A percentile compares a stretch with the other conserved stretches of the same genome.
Evolutionary conservation across 2,113 vertebrate species (phyloP).

Genomic region (Indicator maculatus): DNA sequence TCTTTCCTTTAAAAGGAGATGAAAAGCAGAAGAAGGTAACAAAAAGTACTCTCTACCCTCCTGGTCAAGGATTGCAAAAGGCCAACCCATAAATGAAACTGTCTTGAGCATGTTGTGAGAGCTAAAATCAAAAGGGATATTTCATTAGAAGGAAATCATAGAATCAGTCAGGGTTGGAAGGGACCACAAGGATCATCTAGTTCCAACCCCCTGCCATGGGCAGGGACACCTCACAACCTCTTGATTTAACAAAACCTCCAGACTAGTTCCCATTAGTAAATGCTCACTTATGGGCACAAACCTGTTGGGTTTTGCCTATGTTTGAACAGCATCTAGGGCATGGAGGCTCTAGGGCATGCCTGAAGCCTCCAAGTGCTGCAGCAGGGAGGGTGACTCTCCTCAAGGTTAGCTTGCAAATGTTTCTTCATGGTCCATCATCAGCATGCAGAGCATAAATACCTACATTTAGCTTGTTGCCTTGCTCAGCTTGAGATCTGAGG

Average conservation of each 20-base stretch:
- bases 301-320: not conserved
- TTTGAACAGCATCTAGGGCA: not conserved
- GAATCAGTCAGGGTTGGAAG: too few relatives aligned
- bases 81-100: not conserved
- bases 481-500: not conserved
- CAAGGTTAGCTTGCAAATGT: not conserved
- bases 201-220: too few relatives aligned
- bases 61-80: not conserved
- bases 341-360: not conserved
- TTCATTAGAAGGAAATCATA: not conserved
- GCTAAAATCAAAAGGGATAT: not conserved
- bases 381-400: rapidly evolving
- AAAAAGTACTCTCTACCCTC: not conserved
- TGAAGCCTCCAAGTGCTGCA: not conserved
- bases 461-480: not conserved
- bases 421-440: not conserved
- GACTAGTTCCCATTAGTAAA: not conserved
- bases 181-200: too few relatives aligned
- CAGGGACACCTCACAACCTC: too few relatives aligned
- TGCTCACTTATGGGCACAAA: not conserved
- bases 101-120: not conserved
- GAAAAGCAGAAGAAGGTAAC: not conserved
- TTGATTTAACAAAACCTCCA: not conserved
- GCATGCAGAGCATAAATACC: not conserved
- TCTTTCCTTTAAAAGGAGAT: not conserved